Evolutionary conservation across 2,797 vertebrate genomes (phyloP).

Genomic region (Sphenodon punctatus): DNA sequence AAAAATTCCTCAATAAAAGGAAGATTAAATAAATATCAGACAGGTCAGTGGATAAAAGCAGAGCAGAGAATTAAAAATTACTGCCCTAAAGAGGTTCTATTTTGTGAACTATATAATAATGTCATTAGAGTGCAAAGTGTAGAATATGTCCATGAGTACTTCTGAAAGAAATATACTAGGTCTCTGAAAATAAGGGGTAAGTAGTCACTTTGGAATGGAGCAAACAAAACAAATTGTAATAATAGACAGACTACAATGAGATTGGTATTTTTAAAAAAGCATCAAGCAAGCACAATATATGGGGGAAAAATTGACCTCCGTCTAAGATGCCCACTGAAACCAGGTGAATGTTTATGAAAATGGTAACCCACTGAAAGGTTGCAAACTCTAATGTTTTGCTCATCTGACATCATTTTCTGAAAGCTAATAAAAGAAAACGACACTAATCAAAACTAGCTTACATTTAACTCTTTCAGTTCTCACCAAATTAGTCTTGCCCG

Average conservation of each 20-base stretch:
- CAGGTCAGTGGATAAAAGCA: neutral
- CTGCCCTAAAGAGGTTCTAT: neutral
- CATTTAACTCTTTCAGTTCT: too few species aligned
- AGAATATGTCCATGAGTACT: too few species aligned
- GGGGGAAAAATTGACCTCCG: neutral
- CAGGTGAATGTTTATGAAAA: neutral
- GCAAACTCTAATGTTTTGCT: neutral
- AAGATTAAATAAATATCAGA: neutral
- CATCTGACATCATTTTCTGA: too few species aligned
- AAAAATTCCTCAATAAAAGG: neutral
- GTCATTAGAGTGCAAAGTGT: neutral
- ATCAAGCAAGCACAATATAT: neutral
- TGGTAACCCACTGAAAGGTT: neutral
- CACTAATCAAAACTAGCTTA: too few species aligned
- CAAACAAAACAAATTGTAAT: neutral
- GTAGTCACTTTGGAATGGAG: neutral
- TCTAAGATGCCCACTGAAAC: fast-evolving
- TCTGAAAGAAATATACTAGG: too few species aligned
- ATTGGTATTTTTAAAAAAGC: neutral
- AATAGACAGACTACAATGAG: neutral
- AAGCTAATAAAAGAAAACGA: too few species aligned
- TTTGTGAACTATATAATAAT: neutral
- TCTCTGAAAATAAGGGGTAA: neutral
- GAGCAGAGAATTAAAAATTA: neutral
- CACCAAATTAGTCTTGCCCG: too few species aligned